These are phyloP conservation scores for Melanotus villosus DNA, from an alignment of 2,888 invertebrate genomes.

Conservation along the genomic window DNA sequence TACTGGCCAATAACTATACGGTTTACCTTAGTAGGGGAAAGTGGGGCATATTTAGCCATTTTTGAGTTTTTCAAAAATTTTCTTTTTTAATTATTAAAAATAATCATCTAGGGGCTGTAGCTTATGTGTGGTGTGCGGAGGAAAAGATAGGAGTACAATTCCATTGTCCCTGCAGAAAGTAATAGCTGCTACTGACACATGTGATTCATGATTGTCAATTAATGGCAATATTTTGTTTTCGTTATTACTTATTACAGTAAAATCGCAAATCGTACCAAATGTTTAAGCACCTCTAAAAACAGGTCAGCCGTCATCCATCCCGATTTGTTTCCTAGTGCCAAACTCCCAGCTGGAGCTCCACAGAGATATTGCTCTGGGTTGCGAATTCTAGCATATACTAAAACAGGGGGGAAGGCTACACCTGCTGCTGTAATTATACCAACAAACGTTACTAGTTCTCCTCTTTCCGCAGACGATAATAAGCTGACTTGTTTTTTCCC, in stretches of 20 bases:
- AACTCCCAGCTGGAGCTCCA: constrained; percentile 55
- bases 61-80: no score
- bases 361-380: constrained; percentile 28
- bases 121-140: not conserved
- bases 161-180: not conserved
- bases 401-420: constrained; percentile 60
- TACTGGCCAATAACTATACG: no score
- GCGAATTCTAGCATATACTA: constrained; percentile 48
- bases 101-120: no score
- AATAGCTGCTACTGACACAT: not conserved
- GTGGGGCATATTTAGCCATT: no score
- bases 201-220: not conserved
- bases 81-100: no score
- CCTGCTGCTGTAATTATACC: constrained; percentile 56
- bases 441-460: constrained; percentile 60
- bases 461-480: constrained; percentile 61
- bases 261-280: constrained; percentile 46
- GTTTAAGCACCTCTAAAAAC: constrained; percentile 56
- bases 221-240: not conserved
- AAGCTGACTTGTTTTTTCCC: constrained; percentile 58
- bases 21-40: no score
- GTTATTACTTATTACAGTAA: no score
- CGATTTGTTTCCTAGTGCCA: constrained; percentile 53
- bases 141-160: not conserved
- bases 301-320: constrained; percentile 57